These are phyloP conservation scores for Strigamia transsilvanica DNA, from an alignment of 2,888 invertebrate species.

Conservation along the genomic window DNA sequence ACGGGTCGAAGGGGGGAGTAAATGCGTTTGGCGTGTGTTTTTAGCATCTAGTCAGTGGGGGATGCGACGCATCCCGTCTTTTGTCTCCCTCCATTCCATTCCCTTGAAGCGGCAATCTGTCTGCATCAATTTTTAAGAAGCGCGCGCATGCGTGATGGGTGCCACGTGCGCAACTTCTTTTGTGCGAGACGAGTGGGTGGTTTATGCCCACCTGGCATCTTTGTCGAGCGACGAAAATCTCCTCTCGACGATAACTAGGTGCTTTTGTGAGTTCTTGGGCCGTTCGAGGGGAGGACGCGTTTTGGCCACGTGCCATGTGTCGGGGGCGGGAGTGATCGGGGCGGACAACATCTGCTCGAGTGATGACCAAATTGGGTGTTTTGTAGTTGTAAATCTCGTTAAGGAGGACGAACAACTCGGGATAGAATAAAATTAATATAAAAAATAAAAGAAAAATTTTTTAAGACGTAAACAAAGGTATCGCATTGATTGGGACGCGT, in stretches of 20 bases:
- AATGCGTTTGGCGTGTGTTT: slow-evolving; percentile 14
- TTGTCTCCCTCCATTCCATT: not conserved
- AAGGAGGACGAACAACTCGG: not conserved
- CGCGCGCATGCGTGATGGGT: slow-evolving; percentile 32
- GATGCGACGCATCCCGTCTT: not conserved
- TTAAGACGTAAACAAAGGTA: not conserved
- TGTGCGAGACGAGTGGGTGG: slow-evolving; percentile 25
- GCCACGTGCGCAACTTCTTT: slow-evolving; percentile 32
- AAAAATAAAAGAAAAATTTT: not conserved
- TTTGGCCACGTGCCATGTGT: slow-evolving; percentile 26
- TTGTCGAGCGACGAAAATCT: slow-evolving; percentile 12
- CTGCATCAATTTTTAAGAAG: not conserved
- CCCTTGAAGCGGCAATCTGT: not conserved
- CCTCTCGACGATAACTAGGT: slow-evolving; percentile 7
- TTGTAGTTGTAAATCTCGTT: slow-evolving; percentile 13
- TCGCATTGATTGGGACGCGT: too few relatives aligned
- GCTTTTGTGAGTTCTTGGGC: not conserved
- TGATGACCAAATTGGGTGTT: slow-evolving; percentile 19
- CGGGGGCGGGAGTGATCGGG: not conserved
- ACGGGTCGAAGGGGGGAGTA: not conserved
- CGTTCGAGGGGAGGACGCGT: not conserved
- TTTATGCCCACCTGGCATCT: slow-evolving; percentile 44
- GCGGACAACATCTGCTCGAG: slow-evolving; percentile 9
- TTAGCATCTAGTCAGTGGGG: not conserved
- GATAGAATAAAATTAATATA: not conserved